A percentile compares a stretch with the other conserved stretches of the same genome.
Conservation (phyloP, 2,113 vertebrate genomes). For the Pimephales promelas region DNA sequence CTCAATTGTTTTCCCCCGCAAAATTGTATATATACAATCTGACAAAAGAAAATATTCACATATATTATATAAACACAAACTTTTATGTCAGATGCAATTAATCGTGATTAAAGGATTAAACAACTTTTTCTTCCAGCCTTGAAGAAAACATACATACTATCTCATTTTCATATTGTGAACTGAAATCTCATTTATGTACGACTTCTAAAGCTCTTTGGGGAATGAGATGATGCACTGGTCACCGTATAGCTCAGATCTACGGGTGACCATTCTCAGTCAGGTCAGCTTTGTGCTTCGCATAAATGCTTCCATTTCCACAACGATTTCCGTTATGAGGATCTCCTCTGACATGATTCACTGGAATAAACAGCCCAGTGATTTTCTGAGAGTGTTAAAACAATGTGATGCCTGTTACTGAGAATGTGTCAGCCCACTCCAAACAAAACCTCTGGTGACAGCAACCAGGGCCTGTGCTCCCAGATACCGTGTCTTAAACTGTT, state of each 20-base stretch:
- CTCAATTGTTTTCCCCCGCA: no score
- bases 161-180: background rate
- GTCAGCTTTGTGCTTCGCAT: conserved; percentile 5
- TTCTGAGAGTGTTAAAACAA: background rate
- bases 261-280: background rate
- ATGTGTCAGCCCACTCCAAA: background rate
- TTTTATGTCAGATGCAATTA: no score
- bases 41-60: no score
- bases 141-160: background rate
- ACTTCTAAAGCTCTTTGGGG: background rate
- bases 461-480: background rate
- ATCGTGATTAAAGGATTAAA: no score
- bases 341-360: conserved; percentile 1
- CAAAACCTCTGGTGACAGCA: conserved; percentile 13
- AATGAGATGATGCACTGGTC: background rate
- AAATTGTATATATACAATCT: no score
- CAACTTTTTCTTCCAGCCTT: background rate
- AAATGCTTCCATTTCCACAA: background rate
- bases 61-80: no score
- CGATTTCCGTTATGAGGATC: background rate
- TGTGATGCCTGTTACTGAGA: conserved; percentile 13
- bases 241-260: background rate
- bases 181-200: conserved; percentile 7
- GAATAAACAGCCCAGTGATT: conserved; percentile 17
- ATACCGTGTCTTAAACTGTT: background rate